phyloP scores from a whole-genome alignment of 2,888 invertebrate species.

The Loripinus fragilis region DNA sequence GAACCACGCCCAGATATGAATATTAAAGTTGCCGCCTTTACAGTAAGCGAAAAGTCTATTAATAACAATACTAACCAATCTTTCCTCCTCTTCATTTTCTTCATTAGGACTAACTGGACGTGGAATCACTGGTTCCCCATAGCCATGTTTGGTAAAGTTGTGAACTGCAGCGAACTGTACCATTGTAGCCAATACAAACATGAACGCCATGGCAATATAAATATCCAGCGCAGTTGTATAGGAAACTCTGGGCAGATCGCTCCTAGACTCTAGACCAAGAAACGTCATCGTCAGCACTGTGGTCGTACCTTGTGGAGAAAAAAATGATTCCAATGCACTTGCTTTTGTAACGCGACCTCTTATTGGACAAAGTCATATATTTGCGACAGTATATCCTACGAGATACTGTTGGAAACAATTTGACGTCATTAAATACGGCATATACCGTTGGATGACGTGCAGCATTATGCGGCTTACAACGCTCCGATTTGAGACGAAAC shows the following conservation, averaged over 20 bases:
- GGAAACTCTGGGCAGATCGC: conserved; percentile 81
- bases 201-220: conserved; percentile 81
- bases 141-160: conserved; percentile 81
- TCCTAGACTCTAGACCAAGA: conserved; percentile 79
- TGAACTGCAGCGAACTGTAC: conserved; percentile 83
- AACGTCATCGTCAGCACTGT: conserved; percentile 96
- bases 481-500: too few species aligned
- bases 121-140: conserved; percentile 68
- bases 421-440: too few species aligned
- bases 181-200: conserved; percentile 79
- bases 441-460: too few species aligned
- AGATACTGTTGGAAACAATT: too few species aligned
- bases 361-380: too few species aligned
- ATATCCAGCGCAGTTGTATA: conserved; percentile 82
- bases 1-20: too few species aligned
- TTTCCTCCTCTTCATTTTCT: conserved; percentile 56
- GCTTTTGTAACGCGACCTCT: too few species aligned
- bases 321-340: too few species aligned
- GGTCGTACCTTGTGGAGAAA: conserved; percentile 93
- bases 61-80: conserved; percentile 46
- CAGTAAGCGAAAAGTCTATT: too few species aligned
- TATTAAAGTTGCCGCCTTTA: too few species aligned
- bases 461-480: too few species aligned
- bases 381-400: too few species aligned
- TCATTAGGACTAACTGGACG: conserved; percentile 55